These are phyloP conservation scores for Drosophila kohkoa DNA, from an alignment of 1,140 invertebrate genomes.

Conservation along the genomic window DNA sequence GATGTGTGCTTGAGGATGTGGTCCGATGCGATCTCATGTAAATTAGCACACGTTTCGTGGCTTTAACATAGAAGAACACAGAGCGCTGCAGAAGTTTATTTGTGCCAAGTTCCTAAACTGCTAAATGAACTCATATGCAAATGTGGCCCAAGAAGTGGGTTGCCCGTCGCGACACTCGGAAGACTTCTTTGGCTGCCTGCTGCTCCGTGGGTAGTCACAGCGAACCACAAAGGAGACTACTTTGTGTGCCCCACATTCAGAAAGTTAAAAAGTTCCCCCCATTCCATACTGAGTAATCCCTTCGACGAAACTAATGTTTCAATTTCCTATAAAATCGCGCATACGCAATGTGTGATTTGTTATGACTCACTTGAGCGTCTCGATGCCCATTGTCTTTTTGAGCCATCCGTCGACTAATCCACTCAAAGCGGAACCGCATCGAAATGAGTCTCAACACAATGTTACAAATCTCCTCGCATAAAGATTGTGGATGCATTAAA, in stretches of 20 bases:
- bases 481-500: slow-evolving; percentile 39
- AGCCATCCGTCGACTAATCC: slow-evolving; percentile 44
- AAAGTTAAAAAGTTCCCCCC: neutral
- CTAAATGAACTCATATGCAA: slow-evolving; percentile 83
- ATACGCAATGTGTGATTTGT: slow-evolving; percentile 52
- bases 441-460: slow-evolving; percentile 35
- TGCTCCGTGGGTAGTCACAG: slow-evolving; percentile 41
- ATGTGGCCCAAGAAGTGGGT: slow-evolving; percentile 73
- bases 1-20: slow-evolving; percentile 53
- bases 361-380: slow-evolving; percentile 48
- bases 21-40: slow-evolving; percentile 79
- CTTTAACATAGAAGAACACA: slow-evolving; percentile 54
- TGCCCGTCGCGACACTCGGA: slow-evolving; percentile 49
- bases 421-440: slow-evolving; percentile 56
- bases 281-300: slow-evolving; percentile 40
- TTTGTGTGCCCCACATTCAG: neutral
- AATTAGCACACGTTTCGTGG: slow-evolving; percentile 80
- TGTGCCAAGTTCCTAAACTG: slow-evolving; percentile 68
- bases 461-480: slow-evolving; percentile 41
- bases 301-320: slow-evolving; percentile 39
- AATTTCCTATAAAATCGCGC: slow-evolving; percentile 53
- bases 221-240: slow-evolving; percentile 11
- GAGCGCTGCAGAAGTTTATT: slow-evolving; percentile 53
- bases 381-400: neutral
- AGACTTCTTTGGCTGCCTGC: neutral